A percentile compares a stretch with the other conserved stretches of the same genome.
phyloP scores from a whole-genome alignment of 2,888 invertebrate genomes.

The Orthosia cruda region DNA sequence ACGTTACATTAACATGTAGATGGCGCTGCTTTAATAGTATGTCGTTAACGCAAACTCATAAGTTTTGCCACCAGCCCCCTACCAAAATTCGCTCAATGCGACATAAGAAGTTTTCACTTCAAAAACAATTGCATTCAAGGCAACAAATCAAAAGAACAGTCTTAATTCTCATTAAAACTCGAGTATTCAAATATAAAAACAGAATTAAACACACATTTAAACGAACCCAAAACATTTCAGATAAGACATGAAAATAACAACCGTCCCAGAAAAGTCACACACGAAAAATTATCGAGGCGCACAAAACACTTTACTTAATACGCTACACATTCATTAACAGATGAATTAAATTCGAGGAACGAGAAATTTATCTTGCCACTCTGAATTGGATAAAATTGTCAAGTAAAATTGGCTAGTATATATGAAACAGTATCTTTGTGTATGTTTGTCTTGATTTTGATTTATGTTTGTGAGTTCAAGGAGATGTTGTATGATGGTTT shows the following conservation, averaged over 20 bases:
- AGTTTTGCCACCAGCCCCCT: too few relatives aligned
- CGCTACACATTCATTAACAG: constrained; percentile 52
- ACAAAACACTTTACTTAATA: constrained; percentile 37
- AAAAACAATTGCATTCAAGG: too few relatives aligned
- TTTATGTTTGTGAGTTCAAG: constrained; percentile 48
- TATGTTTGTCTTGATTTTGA: constrained; percentile 48
- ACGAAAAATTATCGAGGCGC: constrained; percentile 39
- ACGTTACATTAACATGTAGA: too few relatives aligned
- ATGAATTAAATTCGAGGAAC: constrained; percentile 54
- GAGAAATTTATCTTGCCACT: constrained; percentile 54
- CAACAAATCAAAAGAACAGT: background rate
- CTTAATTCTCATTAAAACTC: background rate
- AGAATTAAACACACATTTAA: background rate
- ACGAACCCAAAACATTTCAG: constrained; percentile 13
- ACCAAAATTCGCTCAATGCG: too few relatives aligned
- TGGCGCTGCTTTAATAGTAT: too few relatives aligned
- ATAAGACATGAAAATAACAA: constrained; percentile 13
- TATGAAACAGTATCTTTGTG: constrained; percentile 22
- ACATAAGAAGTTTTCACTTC: too few relatives aligned
- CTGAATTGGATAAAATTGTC: constrained; percentile 51
- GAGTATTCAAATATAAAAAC: constrained; percentile 4
- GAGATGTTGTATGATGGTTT: constrained; percentile 15
- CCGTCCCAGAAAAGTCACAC: constrained; percentile 21
- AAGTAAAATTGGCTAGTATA: constrained; percentile 29
- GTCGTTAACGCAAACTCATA: too few relatives aligned